These are phyloP conservation scores for Cartodere bifasciata DNA, from an alignment of 2,888 invertebrate genomes.

Conservation along the genomic window DNA sequence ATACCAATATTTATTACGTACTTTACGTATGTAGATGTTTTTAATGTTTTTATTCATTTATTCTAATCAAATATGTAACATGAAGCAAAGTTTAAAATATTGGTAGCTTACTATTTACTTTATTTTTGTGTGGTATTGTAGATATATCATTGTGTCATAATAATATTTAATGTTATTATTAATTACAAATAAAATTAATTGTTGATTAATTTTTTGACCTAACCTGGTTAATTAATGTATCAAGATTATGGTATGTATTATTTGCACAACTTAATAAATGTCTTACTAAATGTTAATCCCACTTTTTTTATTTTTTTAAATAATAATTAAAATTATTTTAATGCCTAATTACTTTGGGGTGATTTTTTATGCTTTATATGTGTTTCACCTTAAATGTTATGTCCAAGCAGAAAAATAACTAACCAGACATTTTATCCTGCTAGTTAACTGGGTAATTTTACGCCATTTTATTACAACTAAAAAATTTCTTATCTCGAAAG, in stretches of 20 bases:
- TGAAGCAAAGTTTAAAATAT: no score
- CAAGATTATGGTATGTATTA: conserved; percentile 24
- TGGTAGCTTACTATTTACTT: conserved; percentile 22
- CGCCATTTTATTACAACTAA: no score
- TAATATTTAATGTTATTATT: conserved; percentile 26
- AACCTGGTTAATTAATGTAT: conserved; percentile 11
- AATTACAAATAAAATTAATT: conserved; percentile 17
- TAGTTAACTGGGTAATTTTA: no score
- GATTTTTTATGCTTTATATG: no score
- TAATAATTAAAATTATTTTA: no score
- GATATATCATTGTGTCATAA: conserved; percentile 25
- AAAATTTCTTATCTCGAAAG: no score
- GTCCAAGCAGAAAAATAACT: no score
- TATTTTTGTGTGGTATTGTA: conserved; percentile 19
- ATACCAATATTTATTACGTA: conserved; percentile 15
- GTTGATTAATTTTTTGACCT: conserved; percentile 17
- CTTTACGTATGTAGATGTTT: neutral
- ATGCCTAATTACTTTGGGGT: no score
- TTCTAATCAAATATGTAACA: no score
- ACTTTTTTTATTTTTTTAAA: conserved; percentile 11
- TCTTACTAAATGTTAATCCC: conserved; percentile 17
- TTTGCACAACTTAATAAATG: conserved; percentile 21
- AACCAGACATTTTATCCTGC: no score
- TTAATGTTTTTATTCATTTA: neutral
- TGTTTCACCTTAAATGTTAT: no score